A percentile compares a stretch with the other conserved stretches of the same genome.
phyloP scores from a whole-genome alignment of 1,140 invertebrate species.

The Pygmarrhopalites habei region DNA sequence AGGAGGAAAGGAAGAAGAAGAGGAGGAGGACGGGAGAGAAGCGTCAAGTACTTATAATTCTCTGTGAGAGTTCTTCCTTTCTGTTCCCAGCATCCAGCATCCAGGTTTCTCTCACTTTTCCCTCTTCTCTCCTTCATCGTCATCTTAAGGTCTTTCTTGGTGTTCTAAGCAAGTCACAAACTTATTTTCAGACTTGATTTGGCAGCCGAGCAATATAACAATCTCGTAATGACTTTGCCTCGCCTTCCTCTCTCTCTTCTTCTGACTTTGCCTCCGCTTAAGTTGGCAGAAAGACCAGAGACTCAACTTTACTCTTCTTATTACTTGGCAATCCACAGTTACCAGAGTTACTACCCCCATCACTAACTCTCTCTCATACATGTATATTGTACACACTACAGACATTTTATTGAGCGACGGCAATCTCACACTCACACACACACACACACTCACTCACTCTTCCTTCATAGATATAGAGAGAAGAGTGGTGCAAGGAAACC shows the following conservation, averaged over 20 bases:
- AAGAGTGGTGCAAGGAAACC: too few relatives aligned
- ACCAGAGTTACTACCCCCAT: too few relatives aligned
- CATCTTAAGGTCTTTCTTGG: background rate
- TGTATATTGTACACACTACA: too few relatives aligned
- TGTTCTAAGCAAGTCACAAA: conserved; percentile 11
- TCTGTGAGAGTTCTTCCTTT: too few relatives aligned
- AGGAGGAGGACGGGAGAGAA: conserved; percentile 3
- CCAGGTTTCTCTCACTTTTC: background rate
- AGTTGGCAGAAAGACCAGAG: background rate
- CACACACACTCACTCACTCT: too few relatives aligned
- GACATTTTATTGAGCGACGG: conserved; percentile 9
- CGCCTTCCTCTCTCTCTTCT: conserved; percentile 7
- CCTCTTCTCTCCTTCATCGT: background rate
- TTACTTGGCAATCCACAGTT: background rate
- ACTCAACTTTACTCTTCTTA: background rate
- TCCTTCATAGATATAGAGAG: too few relatives aligned
- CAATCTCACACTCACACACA: background rate
- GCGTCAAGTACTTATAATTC: too few relatives aligned
- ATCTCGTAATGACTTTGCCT: conserved; percentile 22
- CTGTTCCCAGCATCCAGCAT: background rate
- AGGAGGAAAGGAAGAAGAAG: background rate
- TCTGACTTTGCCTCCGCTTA: background rate
- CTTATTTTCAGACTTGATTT: conserved; percentile 24
- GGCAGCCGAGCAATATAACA: conserved; percentile 22
- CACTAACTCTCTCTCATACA: too few relatives aligned